phyloP scores from a whole-genome alignment of 2,888 invertebrate genomes.

The Lysandra coridon region DNA sequence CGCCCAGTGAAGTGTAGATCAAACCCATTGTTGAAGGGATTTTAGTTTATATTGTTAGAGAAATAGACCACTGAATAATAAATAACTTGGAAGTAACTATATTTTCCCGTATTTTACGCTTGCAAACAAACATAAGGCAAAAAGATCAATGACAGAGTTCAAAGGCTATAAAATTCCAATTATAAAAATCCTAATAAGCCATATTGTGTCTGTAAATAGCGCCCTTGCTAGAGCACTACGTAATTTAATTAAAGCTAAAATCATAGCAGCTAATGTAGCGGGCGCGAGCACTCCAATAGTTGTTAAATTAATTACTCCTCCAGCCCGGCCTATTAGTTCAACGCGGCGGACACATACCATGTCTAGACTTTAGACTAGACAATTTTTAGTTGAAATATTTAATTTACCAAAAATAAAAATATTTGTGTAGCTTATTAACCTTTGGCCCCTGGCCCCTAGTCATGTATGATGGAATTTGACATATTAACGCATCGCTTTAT shows the following conservation, averaged over 20 bases:
- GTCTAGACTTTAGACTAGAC: constrained; percentile 9
- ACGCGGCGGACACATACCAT: background rate
- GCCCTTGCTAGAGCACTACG: background rate
- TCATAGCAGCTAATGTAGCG: constrained; percentile 35
- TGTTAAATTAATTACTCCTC: constrained; percentile 17
- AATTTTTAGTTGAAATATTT: background rate
- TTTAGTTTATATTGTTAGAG: no score
- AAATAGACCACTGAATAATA: no score
- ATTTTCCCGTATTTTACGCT: no score
- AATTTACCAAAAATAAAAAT: background rate
- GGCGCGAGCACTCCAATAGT: constrained; percentile 29
- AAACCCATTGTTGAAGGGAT: background rate
- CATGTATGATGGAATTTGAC: no score
- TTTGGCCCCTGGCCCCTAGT: no score
- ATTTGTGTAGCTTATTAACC: no score
- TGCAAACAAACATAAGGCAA: background rate
- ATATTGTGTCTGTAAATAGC: background rate
- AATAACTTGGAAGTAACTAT: no score
- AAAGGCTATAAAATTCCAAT: background rate
- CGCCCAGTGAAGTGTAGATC: background rate
- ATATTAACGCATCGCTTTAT: no score
- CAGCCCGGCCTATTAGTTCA: constrained; percentile 21
- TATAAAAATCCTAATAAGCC: no score
- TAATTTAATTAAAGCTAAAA: constrained; percentile 39
- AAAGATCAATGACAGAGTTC: background rate